Evolutionary conservation across 2,888 invertebrate species (phyloP).

Genomic region (Cantharis flavilabris): DNA sequence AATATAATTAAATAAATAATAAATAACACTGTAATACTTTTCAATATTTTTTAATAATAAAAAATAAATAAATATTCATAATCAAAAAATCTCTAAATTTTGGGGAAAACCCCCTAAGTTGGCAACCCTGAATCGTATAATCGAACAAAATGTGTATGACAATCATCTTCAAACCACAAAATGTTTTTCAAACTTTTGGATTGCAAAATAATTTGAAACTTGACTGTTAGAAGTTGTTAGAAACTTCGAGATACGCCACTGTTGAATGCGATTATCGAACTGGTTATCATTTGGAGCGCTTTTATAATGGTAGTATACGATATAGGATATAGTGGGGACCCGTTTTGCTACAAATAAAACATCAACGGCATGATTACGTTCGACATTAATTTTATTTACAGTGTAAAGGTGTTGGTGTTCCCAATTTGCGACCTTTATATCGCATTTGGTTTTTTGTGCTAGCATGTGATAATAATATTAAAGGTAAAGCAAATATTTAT

Average conservation of each 20-base stretch:
- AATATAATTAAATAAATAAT: too few relatives aligned
- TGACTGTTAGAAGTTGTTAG: not conserved
- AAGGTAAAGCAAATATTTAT: not conserved
- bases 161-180: too few relatives aligned
- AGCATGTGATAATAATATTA: not conserved
- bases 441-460: not conserved
- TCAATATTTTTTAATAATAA: too few relatives aligned
- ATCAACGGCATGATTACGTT: conserved; percentile 12
- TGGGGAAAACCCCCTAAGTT: too few relatives aligned
- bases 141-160: too few relatives aligned
- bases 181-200: too few relatives aligned
- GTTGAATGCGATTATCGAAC: not conserved
- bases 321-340: conserved; percentile 18
- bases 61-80: too few relatives aligned
- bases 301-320: not conserved
- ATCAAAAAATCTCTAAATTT: too few relatives aligned
- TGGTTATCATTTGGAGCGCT: not conserved
- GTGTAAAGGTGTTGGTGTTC: conserved; percentile 15
- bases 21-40: too few relatives aligned
- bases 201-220: too few relatives aligned
- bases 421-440: conserved; percentile 5
- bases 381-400: conserved; percentile 22
- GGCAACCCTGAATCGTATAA: too few relatives aligned
- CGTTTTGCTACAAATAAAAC: conserved; percentile 8
- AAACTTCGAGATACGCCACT: not conserved